Evolutionary conservation across 1,140 invertebrate species (phyloP).

Genomic region (Platorchestia sp.): DNA sequence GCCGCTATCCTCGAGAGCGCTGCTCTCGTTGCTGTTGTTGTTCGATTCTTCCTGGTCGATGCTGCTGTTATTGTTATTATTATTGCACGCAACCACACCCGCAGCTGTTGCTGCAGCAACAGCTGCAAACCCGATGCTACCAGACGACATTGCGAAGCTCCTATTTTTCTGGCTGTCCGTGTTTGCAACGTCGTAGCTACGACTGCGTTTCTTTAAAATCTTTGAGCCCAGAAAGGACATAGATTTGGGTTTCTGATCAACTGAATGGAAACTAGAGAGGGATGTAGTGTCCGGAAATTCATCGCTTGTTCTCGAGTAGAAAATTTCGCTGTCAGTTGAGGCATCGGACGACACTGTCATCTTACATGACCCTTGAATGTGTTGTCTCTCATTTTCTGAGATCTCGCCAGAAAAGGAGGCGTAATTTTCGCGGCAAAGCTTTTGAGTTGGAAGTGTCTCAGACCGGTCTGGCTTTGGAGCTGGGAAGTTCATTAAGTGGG

Average conservation of each 20-base stretch:
- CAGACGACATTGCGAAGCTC: neutral
- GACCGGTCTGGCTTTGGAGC: neutral
- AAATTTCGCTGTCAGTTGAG: constrained; percentile 33
- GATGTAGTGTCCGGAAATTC: constrained; percentile 2
- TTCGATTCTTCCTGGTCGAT: neutral
- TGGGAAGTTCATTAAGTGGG: neutral
- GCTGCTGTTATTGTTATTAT: constrained; percentile 43
- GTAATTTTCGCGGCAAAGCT: neutral
- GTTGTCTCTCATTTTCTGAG: neutral
- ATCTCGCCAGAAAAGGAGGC: neutral
- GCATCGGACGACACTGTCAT: neutral
- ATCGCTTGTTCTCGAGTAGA: neutral
- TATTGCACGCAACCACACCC: neutral
- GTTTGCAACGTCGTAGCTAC: constrained; percentile 4
- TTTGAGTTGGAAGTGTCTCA: neutral
- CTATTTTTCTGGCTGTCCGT: neutral
- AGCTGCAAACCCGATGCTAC: constrained; percentile 21
- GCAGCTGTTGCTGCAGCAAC: constrained; percentile 19
- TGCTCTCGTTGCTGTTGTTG: constrained; percentile 51
- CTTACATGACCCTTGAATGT: neutral
- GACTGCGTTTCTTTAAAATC: constrained; percentile 7
- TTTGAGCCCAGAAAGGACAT: constrained; percentile 5
- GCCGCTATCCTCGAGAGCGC: constrained; percentile 9
- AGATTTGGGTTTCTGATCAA: constrained; percentile 31
- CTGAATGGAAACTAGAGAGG: constrained; percentile 11